Base-by-base conservation (phyloP, 2,888 invertebrate genomes). In the Lymantria dispar region DNA sequence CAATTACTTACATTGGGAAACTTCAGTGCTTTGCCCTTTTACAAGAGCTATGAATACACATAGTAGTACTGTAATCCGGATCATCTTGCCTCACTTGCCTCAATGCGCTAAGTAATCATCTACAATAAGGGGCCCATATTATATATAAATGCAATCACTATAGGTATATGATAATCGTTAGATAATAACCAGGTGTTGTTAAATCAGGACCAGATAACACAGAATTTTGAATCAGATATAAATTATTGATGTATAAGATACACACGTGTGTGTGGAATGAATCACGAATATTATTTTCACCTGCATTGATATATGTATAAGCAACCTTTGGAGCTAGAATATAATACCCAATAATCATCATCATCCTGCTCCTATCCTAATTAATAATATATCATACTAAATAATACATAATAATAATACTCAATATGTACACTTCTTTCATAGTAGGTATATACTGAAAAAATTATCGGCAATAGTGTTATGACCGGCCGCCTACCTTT, bases 181-280 rank as follows among this genome's bases (percentile, higher is more conserved):
- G 45, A 45, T 45, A 37, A 37, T 36, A n/a, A 7, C 10, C 45
- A 45, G 45, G 45, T 45, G 45, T 45, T 31, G 10, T 9, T 29
- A 31, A 40, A 40, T 40, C 14, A 40, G n/a, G 14, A 3, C 22
- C 2, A 10, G 8, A 33, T 8, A 10, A 33, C 1, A 22, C n/a
- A n/a, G n/a, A n/a, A n/a, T n/a, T n/a, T n/a, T n/a, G n/a, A n/a
- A n/a, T n/a, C n/a, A n/a, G n/a, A 10, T 7, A 33, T 7, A 10
- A 10, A 33, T 33, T 8, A 33, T 33, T 33, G 8, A 33, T 33
- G 7, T 7, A 38, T 38, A 38, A 38, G 5, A 12, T 7, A n/a
- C 38, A 38, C 12, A n/a, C n/a, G n/a, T n/a, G n/a, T n/a, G 11
- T 38, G 38, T 38, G 38, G 2, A 38, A n/a, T n/a, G 38, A 38